These are phyloP conservation scores for Argynnis bischoffii DNA, from an alignment of 2,888 invertebrate genomes.

Conservation along the genomic window DNA sequence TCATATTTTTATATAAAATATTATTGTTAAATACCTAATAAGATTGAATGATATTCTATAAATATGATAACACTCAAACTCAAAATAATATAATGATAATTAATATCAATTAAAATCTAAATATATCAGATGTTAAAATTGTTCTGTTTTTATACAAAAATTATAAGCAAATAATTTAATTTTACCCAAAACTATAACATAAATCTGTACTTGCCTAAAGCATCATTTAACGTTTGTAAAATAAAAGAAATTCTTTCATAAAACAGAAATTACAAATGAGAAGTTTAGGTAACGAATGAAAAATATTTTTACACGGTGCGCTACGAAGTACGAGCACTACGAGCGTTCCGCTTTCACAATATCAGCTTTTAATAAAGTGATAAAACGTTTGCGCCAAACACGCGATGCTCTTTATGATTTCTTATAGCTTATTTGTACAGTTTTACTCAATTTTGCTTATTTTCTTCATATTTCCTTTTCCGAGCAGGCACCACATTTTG, in stretches of 20 bases:
- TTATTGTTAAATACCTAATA: not conserved
- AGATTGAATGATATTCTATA: no score
- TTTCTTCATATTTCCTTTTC: not conserved
- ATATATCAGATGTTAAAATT: no score
- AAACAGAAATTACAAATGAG: conserved; percentile 20
- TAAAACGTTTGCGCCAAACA: conserved; percentile 64
- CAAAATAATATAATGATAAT: no score
- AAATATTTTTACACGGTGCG: conserved; percentile 49
- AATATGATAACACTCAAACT: no score
- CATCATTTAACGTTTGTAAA: not conserved
- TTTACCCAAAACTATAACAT: no score
- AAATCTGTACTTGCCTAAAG: not conserved
- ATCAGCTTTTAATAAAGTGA: conserved; percentile 72
- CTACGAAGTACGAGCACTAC: conserved; percentile 40
- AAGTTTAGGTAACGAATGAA: conserved; percentile 37
- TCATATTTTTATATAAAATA: conserved; percentile 17
- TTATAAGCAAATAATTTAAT: no score
- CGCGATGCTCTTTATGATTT: conserved; percentile 66
- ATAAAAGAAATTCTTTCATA: conserved; percentile 14
- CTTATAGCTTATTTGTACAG: conserved; percentile 51
- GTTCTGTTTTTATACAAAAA: no score
- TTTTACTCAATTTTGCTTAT: conserved; percentile 37
- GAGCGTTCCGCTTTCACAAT: conserved; percentile 49
- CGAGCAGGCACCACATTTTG: not conserved
- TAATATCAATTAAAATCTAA: no score